These are phyloP conservation scores for Agriopis leucophaearia DNA, from an alignment of 2,888 invertebrate genomes.

Conservation along the genomic window DNA sequence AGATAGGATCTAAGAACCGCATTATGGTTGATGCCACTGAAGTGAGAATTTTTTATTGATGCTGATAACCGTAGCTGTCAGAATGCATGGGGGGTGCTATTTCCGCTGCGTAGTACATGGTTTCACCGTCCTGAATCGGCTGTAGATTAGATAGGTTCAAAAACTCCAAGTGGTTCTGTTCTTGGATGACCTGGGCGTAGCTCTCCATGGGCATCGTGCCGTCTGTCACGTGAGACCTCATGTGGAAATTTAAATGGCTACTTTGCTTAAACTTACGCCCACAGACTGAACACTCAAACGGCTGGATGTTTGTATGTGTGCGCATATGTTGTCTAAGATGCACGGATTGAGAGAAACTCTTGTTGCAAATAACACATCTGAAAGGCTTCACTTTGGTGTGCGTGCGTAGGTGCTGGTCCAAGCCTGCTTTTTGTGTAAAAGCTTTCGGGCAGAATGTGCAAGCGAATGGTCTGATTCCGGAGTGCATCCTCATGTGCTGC, in stretches of 20 bases:
- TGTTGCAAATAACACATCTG: constrained; percentile 78
- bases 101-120: constrained; percentile 76
- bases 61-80: constrained; percentile 27
- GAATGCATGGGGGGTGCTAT: constrained; percentile 51
- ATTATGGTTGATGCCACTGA: too few relatives aligned
- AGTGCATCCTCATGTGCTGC: constrained; percentile 82
- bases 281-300: constrained; percentile 77
- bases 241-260: constrained; percentile 81
- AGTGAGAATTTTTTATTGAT: background rate
- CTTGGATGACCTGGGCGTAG: constrained; percentile 59
- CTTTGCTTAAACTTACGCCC: constrained; percentile 79
- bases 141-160: constrained; percentile 72
- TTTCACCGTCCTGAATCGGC: constrained; percentile 74
- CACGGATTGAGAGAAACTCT: constrained; percentile 81
- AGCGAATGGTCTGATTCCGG: constrained; percentile 75
- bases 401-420: constrained; percentile 81
- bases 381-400: constrained; percentile 82
- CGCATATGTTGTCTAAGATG: constrained; percentile 83
- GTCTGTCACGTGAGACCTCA: constrained; percentile 73
- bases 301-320: constrained; percentile 82
- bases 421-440: constrained; percentile 80
- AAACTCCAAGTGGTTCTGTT: constrained; percentile 64
- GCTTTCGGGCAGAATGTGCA: constrained; percentile 79
- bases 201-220: constrained; percentile 59
- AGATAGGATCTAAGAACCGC: too few relatives aligned